phyloP scores from a whole-genome alignment of 2,113 vertebrate genomes.

The Cebidichthys violaceus region DNA sequence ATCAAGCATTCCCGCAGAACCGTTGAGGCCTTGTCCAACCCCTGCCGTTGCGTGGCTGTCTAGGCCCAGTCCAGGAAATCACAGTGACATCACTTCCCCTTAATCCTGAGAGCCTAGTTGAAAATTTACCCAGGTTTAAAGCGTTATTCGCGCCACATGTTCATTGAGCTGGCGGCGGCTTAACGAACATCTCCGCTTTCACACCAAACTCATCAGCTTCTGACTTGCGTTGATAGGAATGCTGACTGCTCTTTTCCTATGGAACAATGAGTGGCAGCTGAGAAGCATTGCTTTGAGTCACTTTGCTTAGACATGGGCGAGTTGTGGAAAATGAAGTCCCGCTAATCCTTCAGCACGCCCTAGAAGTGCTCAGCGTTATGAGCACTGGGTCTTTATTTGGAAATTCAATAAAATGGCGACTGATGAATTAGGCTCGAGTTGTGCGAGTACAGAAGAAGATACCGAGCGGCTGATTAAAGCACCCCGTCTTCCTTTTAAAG shows the following conservation, averaged over 20 bases:
- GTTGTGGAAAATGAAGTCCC: conserved; percentile 61
- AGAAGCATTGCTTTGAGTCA: conserved; percentile 60
- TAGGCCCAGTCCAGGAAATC: conserved; percentile 54
- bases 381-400: conserved; percentile 54
- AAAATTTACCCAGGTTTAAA: conserved; percentile 64
- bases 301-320: conserved; percentile 44
- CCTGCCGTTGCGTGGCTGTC: conserved; percentile 43
- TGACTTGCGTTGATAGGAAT: conserved; percentile 47
- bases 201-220: conserved; percentile 58
- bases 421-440: conserved; percentile 57
- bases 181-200: conserved; percentile 64
- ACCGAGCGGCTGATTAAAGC: conserved; percentile 48
- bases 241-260: conserved; percentile 61
- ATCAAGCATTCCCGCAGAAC: conserved; percentile 38
- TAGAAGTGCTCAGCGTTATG: conserved; percentile 38
- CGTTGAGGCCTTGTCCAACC: conserved; percentile 30
- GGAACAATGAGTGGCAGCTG: conserved; percentile 62
- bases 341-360: conserved; percentile 57
- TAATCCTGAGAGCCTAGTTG: conserved; percentile 63
- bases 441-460: conserved; percentile 54
- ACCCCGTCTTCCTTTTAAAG: conserved; percentile 20
- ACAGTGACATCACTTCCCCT: conserved; percentile 69
- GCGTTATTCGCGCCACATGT: conserved; percentile 62
- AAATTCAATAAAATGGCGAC: conserved; percentile 64
- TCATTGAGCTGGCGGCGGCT: conserved; percentile 57